A percentile compares a stretch with the other conserved stretches of the same genome.
These are phyloP conservation scores for Acanthopleura granulata DNA, from an alignment of 2,888 invertebrate species.

Conservation along the genomic window DNA sequence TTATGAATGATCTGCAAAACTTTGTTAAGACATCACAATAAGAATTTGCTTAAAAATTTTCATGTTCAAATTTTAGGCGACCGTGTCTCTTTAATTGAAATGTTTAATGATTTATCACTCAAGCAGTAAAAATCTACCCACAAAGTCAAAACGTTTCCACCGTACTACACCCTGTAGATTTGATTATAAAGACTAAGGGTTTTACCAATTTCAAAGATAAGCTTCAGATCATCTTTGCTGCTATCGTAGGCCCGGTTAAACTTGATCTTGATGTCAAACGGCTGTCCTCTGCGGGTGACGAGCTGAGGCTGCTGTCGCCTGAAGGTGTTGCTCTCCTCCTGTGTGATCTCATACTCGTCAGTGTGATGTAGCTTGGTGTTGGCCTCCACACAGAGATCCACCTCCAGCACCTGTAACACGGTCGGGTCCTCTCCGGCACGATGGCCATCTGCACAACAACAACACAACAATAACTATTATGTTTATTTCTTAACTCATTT, in stretches of 20 bases:
- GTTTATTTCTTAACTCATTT: too few relatives aligned
- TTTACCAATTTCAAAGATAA: slow-evolving; percentile 76
- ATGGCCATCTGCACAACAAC: background rate
- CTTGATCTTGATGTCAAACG: slow-evolving; percentile 78
- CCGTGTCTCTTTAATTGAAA: too few relatives aligned
- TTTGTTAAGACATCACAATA: too few relatives aligned
- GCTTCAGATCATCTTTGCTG: slow-evolving; percentile 82
- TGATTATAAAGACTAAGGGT: too few relatives aligned
- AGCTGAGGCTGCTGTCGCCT: slow-evolving; percentile 78
- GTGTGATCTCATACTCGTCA: slow-evolving; percentile 75
- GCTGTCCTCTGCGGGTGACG: slow-evolving; percentile 80
- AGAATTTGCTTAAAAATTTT: too few relatives aligned
- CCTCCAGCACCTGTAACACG: slow-evolving; percentile 60
- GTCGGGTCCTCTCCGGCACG: background rate
- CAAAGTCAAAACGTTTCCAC: too few relatives aligned
- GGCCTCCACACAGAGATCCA: slow-evolving; percentile 79
- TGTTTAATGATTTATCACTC: too few relatives aligned
- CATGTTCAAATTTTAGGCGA: too few relatives aligned
- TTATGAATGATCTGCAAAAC: too few relatives aligned
- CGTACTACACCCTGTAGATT: too few relatives aligned
- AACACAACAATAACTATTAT: too few relatives aligned
- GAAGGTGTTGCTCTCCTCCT: slow-evolving; percentile 69
- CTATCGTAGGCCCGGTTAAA: slow-evolving; percentile 82
- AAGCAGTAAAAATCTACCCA: too few relatives aligned
- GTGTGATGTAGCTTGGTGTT: slow-evolving; percentile 80